Conservation (phyloP, 53 echinoderm and acorn worm genomes). For the Crossaster papposus region DNA sequence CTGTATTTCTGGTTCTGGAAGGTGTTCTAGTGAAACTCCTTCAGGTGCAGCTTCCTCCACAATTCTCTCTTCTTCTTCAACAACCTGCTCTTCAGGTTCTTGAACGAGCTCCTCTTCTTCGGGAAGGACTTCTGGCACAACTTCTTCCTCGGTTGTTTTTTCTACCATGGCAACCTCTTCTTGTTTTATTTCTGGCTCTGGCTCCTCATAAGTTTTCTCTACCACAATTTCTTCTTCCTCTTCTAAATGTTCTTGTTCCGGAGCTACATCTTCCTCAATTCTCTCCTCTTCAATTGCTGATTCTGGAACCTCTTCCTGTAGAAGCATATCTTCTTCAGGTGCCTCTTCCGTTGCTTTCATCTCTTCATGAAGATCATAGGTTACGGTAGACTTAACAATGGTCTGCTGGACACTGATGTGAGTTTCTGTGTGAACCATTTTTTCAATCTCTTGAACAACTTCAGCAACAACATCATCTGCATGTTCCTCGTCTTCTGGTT, state of each 20-base stretch:
- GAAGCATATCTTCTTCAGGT: conserved; percentile 26
- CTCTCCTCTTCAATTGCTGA: conserved; percentile 34
- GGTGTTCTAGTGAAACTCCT: neutral
- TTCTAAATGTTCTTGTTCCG: neutral
- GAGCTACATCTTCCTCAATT: conserved; percentile 18
- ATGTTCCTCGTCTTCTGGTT: neutral
- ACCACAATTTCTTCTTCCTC: conserved; percentile 32
- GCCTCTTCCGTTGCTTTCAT: too few species aligned
- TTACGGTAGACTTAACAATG: conserved; percentile 49
- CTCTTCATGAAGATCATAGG: conserved; percentile 49
- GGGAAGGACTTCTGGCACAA: neutral
- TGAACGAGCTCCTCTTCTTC: conserved; percentile 24
- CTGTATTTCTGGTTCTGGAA: too few species aligned
- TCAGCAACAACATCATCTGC: conserved; percentile 7
- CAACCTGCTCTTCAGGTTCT: conserved; percentile 16
- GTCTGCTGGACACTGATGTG: conserved; percentile 52
- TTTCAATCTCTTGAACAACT: neutral
- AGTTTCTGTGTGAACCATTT: conserved; percentile 23
- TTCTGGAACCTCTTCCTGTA: conserved; percentile 21
- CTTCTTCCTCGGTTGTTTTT: neutral
- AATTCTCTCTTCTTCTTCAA: neutral
- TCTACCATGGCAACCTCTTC: conserved; percentile 17
- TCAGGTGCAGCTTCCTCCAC: neutral
- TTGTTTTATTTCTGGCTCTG: neutral
- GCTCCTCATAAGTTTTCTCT: conserved; percentile 15